Conservation (phyloP, 2,797 vertebrate genomes). For the Apogon hyalosoma region DNA sequence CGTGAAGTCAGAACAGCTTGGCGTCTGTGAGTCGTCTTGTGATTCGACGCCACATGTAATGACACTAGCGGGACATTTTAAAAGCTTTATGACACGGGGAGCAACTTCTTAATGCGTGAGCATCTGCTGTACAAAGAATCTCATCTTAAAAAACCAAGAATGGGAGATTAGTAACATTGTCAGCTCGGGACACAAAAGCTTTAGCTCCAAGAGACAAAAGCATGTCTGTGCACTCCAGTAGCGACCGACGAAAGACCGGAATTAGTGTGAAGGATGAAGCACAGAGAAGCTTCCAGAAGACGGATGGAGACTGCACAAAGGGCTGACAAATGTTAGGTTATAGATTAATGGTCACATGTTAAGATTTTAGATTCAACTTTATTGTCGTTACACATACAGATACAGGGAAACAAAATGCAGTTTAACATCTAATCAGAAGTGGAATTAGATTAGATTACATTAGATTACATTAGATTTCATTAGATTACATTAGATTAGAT, state of each 20-base stretch:
- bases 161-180: background rate
- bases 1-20: conserved; percentile 2
- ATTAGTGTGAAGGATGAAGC: conserved; percentile 1
- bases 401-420: no score
- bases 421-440: no score
- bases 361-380: no score
- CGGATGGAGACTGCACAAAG: conserved; percentile 17
- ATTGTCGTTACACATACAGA: no score
- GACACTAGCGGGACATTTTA: conserved; percentile 1
- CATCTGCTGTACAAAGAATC: conserved; percentile 1
- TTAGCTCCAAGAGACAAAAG: background rate
- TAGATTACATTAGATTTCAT: no score
- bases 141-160: background rate
- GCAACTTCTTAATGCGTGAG: conserved; percentile 3
- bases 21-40: conserved; percentile 5
- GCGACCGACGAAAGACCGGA: background rate
- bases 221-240: background rate
- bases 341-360: no score
- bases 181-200: background rate
- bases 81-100: conserved; percentile 18
- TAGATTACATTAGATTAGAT: no score
- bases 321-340: background rate
- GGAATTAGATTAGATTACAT: no score
- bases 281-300: conserved; percentile 7
- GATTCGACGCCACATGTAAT: background rate